Conservation (phyloP, 2,797 vertebrate species). For the Rhinichthys osculus region DNA sequence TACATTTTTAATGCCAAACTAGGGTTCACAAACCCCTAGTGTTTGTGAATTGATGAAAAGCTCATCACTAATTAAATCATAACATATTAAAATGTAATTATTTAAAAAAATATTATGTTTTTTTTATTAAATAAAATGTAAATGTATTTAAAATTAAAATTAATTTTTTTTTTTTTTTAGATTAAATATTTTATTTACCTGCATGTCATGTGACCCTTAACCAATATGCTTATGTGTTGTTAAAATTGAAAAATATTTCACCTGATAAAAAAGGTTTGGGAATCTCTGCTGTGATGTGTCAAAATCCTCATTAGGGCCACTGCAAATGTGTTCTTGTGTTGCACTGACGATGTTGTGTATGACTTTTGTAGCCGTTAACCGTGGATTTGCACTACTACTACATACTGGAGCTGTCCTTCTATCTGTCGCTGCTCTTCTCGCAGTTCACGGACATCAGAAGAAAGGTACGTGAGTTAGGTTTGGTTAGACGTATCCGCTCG, state of each 20-base stretch:
- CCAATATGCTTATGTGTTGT: background rate
- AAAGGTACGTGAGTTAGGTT: slow-evolving; percentile 85
- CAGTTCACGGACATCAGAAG: slow-evolving; percentile 98
- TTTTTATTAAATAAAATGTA: too few species aligned
- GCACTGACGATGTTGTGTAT: slow-evolving; percentile 51
- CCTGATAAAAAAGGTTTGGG: background rate
- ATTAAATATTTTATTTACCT: background rate
- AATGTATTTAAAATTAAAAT: too few species aligned
- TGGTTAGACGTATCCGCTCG: background rate
- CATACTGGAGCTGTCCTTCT: slow-evolving; percentile 94
- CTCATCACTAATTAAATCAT: background rate
- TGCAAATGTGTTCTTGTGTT: slow-evolving; percentile 2
- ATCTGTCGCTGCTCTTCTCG: slow-evolving; percentile 96
- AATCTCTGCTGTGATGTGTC: background rate
- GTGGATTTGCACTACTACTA: slow-evolving; percentile 98
- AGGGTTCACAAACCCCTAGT: background rate
- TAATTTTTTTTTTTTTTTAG: rapidly evolving
- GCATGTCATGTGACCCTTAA: background rate
- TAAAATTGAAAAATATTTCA: background rate
- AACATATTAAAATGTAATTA: background rate
- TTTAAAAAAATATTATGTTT: too few species aligned
- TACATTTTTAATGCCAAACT: background rate
- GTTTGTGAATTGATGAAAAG: background rate
- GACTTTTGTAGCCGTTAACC: slow-evolving; percentile 86
- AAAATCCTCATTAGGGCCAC: background rate